Evolutionary conservation across 2,113 vertebrate species (phyloP), one percentile per base, ranked within the genome.

Genomic region (Empidonax alnorum): DNA sequence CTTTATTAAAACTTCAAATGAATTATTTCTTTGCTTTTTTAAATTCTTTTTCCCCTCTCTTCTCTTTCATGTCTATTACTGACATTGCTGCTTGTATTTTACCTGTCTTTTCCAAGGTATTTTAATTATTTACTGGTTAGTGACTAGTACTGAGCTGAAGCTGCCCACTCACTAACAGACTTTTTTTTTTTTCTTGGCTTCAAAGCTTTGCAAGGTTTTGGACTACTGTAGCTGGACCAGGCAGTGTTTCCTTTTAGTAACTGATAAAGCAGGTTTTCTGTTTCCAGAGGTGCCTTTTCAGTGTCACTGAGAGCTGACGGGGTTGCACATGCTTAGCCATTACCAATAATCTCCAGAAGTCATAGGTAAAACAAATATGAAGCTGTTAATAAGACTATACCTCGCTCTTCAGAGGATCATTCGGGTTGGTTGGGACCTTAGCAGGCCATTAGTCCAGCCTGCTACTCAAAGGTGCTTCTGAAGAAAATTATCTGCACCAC

Each of bases 1-100:
- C 97, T 98, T 98, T 98, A 98, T 98, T 98, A 98, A 97, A 97
- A 96, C 98, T 98, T 98, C 97, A 98, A 98, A 98, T 98, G 96
- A 98, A 98, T 98, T 98, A 98, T 98, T 98, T 98, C 98, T 97
- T 97, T 97, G 96, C 97, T 96, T 96, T 97, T 97, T 96, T 91
- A 96, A 95, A 97, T 98, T 98, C 97, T 96, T 97, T 97, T 98
- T 90, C 96, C 87, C 87, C 92, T 94, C 96, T 95, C 61, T 98
- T 97, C 97, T 93, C 98, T 98, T 98, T 98, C 98, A 98, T 98
- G 98, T 98, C 97, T 96, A 75, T 97, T 97, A 94, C 97, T 96
- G 96, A 95, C 97, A 97, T 89, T 85, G 96, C 96, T 93, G 91
- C 97, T 98, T 98, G 94, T 97, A 98, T 98, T 97, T 98, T 97